These are phyloP conservation scores for Cyprinella venusta DNA, from an alignment of 2,797 vertebrate species.

Conservation along the genomic window DNA sequence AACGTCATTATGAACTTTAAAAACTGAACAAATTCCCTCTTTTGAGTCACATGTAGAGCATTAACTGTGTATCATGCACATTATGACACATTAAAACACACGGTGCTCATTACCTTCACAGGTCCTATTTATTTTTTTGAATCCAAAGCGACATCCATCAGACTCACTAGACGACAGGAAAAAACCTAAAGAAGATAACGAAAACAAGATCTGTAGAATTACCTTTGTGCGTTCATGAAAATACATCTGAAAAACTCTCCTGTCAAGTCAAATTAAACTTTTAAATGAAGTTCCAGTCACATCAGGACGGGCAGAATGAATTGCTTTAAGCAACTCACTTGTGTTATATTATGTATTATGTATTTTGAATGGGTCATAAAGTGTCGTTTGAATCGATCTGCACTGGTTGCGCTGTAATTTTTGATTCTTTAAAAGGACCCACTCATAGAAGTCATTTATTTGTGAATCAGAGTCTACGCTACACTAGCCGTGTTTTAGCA, in stretches of 20 bases:
- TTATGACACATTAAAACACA: background rate
- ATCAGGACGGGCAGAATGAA: too few species aligned
- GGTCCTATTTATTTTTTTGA: rapidly evolving
- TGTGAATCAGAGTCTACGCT: background rate
- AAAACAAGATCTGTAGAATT: background rate
- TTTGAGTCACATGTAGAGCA: too few species aligned
- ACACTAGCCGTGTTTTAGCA: background rate
- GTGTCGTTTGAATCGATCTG: background rate
- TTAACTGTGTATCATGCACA: background rate
- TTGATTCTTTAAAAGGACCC: background rate
- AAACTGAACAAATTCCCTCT: too few species aligned
- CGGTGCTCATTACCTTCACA: slow-evolving; percentile 15
- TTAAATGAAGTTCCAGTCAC: too few species aligned
- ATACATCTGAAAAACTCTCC: background rate
- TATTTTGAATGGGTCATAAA: too few species aligned
- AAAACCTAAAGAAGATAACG: background rate
- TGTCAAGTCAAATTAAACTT: background rate
- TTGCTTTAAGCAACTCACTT: background rate
- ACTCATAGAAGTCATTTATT: background rate
- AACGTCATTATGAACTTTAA: too few species aligned
- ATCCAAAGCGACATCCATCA: rapidly evolving
- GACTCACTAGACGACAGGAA: background rate
- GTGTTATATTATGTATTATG: background rate
- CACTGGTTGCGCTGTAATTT: background rate
- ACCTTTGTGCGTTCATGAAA: background rate